Evolutionary conservation across 1,140 invertebrate species (phyloP), one percentile per base, ranked within the genome.

Genomic region (Plodia interpunctella): DNA sequence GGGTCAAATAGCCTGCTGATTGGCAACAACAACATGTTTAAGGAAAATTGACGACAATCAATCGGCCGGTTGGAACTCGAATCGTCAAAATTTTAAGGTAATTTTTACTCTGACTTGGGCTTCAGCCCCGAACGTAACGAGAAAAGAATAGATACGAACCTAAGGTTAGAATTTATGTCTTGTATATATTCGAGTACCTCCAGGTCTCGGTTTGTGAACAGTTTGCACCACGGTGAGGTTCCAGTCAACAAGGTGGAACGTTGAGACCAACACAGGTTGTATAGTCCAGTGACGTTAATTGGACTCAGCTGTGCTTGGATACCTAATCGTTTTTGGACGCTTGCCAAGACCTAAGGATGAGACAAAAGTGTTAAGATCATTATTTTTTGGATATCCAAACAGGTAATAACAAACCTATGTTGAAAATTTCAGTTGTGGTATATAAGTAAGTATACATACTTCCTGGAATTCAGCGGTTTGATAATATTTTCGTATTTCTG

Each of bases 171-270:
- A 72, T 93, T 88, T 9, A 97, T 80, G 87, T 97, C 95, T 74
- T 94, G 92, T 2, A 90, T 78, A 73, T 96, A 97, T 74, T 97
- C 95, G 44, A 97, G 57, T 3, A 94, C 68, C 65, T 92, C 83
- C 0, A 95, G 80, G 63, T 96, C 94, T 19, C 93, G 88, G 28
- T 92, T 92, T 51, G 90, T 91, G 68, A 96, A 94, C 15, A 87
- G 60, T 5, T 92, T 91, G 78, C 95, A 96, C 95, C 95, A 96
- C 0, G 93, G 90, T 10, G 94, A 95, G 5, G 90, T 76, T 53
- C 91, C 81, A 91, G 80, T 59, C 88, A 91, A 90, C 92, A 93
- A 17, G 93, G 92, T 83, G 92, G 93, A 70, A 95, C 94, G 73
- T 91, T 54, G 17, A n/a, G 59, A 95, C 25, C 94, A 91, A 76